Evolutionary conservation across 2,888 invertebrate genomes (phyloP).

Genomic region (Agrotis clavis): DNA sequence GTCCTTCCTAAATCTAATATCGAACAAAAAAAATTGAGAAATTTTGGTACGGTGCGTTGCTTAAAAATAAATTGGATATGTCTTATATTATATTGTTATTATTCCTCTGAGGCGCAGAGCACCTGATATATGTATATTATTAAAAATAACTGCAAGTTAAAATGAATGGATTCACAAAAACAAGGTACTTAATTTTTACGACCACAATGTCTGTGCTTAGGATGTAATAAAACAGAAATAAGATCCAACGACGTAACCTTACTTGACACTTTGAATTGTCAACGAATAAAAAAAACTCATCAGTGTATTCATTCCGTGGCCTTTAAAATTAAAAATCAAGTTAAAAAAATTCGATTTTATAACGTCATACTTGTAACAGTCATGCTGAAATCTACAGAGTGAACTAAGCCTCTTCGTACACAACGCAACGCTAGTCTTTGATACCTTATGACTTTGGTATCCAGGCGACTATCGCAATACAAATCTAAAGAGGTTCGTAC

Average conservation of each 20-base stretch:
- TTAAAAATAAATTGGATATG: slow-evolving; percentile 13
- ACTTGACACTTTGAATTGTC: slow-evolving; percentile 31
- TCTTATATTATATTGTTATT: slow-evolving; percentile 17
- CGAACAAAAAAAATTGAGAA: not conserved
- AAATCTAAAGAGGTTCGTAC: too few relatives aligned
- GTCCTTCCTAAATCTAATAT: too few relatives aligned
- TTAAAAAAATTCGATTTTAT: too few relatives aligned
- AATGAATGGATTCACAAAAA: slow-evolving; percentile 46
- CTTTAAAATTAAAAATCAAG: not conserved
- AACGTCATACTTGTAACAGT: too few relatives aligned
- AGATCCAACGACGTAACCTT: slow-evolving; percentile 35
- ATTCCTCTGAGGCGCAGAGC: not conserved
- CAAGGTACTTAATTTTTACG: slow-evolving; percentile 56
- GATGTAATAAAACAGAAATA: slow-evolving; percentile 52
- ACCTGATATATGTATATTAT: slow-evolving; percentile 17
- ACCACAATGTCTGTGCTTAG: slow-evolving; percentile 40
- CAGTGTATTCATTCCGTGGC: not conserved
- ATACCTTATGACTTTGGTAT: too few relatives aligned
- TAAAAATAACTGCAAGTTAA: slow-evolving; percentile 17
- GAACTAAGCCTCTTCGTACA: too few relatives aligned
- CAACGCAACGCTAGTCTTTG: too few relatives aligned
- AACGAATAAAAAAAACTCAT: slow-evolving; percentile 22
- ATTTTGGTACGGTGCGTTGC: not conserved
- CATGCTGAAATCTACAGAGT: too few relatives aligned
- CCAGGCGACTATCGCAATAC: too few relatives aligned